Evolutionary conservation across 2,888 invertebrate species (phyloP).

Genomic region (Andricus curvator): DNA sequence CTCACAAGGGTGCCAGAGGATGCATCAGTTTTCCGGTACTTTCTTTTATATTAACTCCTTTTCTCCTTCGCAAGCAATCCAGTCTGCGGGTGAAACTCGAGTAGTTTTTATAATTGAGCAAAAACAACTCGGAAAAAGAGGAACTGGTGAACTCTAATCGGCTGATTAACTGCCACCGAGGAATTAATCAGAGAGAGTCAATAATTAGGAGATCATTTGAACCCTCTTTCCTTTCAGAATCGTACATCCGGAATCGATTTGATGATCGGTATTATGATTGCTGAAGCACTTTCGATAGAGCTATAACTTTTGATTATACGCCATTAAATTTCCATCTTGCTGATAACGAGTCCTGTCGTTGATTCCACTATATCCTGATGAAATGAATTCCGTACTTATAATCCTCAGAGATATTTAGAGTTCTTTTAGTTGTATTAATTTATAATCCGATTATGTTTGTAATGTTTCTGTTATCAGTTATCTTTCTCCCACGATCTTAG

Average conservation of each 20-base stretch:
- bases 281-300: constrained; percentile 24
- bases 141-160: neutral
- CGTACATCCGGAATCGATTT: neutral
- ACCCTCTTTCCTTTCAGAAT: neutral
- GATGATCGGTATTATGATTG: constrained; percentile 5
- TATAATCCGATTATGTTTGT: neutral
- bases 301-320: constrained; percentile 33
- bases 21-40: constrained; percentile 37
- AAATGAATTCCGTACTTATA: neutral
- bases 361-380: constrained; percentile 20
- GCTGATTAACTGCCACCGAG: neutral
- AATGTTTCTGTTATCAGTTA: neutral
- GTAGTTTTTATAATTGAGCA: neutral
- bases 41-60: constrained; percentile 29
- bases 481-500: neutral
- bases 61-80: constrained; percentile 19
- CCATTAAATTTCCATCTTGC: constrained; percentile 32
- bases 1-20: constrained; percentile 23
- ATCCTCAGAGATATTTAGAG: neutral
- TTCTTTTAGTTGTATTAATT: neutral
- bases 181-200: neutral
- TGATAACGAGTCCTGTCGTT: constrained; percentile 22
- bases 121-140: neutral
- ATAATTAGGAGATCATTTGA: constrained; percentile 2
- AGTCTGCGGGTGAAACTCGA: neutral